Percentiles rank a stretch among this genome's conserved stretches.
Evolutionary conservation across 2,797 vertebrate species (phyloP).

Genomic region (Pachyuromys duprasi): DNA sequence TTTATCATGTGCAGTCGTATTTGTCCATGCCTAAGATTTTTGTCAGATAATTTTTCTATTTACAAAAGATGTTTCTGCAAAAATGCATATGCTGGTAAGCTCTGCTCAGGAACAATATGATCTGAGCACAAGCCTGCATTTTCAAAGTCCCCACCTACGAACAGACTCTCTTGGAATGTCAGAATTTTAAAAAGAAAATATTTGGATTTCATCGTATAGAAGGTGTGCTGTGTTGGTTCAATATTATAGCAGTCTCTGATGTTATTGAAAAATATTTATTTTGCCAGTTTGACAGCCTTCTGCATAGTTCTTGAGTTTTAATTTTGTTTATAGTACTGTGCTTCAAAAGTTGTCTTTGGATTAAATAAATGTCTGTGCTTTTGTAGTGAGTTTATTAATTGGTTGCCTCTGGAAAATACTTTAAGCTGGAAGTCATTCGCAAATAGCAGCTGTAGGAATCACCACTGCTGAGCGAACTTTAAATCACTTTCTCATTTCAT

Average conservation of each 20-base stretch:
- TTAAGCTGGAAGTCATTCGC: conserved; percentile 35
- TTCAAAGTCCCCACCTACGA: conserved; percentile 40
- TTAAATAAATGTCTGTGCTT: conserved; percentile 25
- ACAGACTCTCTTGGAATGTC: conserved; percentile 62
- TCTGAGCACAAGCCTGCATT: neutral
- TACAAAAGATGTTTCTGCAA: conserved; percentile 55
- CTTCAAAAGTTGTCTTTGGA: conserved; percentile 57
- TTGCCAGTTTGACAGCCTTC: conserved; percentile 53
- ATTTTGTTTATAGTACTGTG: conserved; percentile 53
- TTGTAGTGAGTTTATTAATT: conserved; percentile 51
- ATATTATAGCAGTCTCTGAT: conserved; percentile 58
- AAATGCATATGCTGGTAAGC: neutral
- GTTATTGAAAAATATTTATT: conserved; percentile 70
- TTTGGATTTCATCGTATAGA: conserved; percentile 70
- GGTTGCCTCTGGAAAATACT: conserved; percentile 41
- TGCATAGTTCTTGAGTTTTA: conserved; percentile 21
- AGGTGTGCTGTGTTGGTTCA: conserved; percentile 68
- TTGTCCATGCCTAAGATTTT: conserved; percentile 63
- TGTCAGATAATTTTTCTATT: conserved; percentile 69
- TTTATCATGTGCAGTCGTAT: conserved; percentile 65
- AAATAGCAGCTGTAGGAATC: conserved; percentile 62
- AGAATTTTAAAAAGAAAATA: conserved; percentile 74
- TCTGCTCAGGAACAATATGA: neutral
- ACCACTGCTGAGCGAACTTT: conserved; percentile 47
- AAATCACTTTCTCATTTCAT: conserved; percentile 57